Evolutionary conservation across 2,888 invertebrate species (phyloP).

Genomic region (Pyrrhopygopsis socrates): DNA sequence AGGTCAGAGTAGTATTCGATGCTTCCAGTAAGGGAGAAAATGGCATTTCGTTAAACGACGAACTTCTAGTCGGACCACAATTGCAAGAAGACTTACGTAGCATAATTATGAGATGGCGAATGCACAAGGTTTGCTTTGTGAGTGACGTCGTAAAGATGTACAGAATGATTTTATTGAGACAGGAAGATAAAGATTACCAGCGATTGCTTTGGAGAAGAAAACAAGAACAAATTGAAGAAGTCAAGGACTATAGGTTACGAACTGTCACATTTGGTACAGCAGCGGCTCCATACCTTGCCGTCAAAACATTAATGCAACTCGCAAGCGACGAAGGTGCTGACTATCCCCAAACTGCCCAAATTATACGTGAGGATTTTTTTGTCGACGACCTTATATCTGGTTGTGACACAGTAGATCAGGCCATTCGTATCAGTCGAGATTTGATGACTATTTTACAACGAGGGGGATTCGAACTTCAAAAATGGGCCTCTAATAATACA

Average conservation of each 20-base stretch:
- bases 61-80: conserved; percentile 78
- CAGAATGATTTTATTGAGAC: conserved; percentile 74
- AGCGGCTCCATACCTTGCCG: conserved; percentile 74
- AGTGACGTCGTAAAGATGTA: conserved; percentile 86
- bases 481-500: conserved; percentile 75
- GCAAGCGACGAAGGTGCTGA: conserved; percentile 59
- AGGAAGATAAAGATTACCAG: conserved; percentile 79
- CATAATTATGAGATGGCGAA: conserved; percentile 83
- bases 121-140: conserved; percentile 77
- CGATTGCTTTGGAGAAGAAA: conserved; percentile 57
- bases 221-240: not conserved
- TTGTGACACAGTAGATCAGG: conserved; percentile 50
- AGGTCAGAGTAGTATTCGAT: conserved; percentile 36
- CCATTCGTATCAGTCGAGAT: conserved; percentile 39
- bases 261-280: conserved; percentile 82
- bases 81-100: conserved; percentile 82
- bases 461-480: conserved; percentile 72
- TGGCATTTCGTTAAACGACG: conserved; percentile 79
- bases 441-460: conserved; percentile 32
- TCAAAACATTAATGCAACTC: conserved; percentile 66
- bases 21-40: conserved; percentile 29
- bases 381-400: conserved; percentile 68
- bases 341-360: conserved; percentile 43
- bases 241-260: conserved; percentile 60
- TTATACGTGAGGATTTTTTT: conserved; percentile 62